These are phyloP conservation scores for Montipora capricornis DNA, from an alignment of 64 coral and sea anemone species.

Conservation along the genomic window DNA sequence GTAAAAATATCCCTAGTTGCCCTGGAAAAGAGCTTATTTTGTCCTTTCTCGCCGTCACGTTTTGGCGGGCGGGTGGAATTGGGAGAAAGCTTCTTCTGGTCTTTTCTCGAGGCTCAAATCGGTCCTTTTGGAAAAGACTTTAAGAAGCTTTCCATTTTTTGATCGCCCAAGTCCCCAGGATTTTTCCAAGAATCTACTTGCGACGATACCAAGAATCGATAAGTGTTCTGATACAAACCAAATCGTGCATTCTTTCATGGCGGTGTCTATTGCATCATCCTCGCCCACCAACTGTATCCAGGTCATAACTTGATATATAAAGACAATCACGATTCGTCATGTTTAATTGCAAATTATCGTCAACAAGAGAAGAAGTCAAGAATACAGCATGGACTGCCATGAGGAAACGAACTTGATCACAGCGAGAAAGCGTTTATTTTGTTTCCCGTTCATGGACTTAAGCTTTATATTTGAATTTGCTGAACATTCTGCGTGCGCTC, in stretches of 20 bases:
- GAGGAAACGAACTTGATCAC: background rate
- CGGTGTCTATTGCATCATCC: conserved; percentile 43
- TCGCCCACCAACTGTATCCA: background rate
- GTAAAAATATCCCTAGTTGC: too few relatives aligned
- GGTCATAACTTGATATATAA: conserved; percentile 17
- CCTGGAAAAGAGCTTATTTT: too few relatives aligned
- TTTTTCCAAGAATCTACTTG: background rate
- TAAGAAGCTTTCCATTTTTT: conserved; percentile 37
- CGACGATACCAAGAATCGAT: background rate
- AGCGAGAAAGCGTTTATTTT: background rate
- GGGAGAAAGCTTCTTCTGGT: conserved; percentile 50
- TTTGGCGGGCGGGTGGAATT: conserved; percentile 25
- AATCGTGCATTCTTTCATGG: conserved; percentile 12
- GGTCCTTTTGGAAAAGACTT: conserved; percentile 21
- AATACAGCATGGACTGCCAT: conserved; percentile 21
- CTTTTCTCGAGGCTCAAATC: conserved; percentile 3
- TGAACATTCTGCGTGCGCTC: background rate
- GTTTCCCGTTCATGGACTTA: background rate
- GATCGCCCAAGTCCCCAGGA: background rate
- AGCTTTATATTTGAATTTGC: background rate
- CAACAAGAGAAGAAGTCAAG: conserved; percentile 10
- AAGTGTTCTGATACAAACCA: conserved; percentile 6
- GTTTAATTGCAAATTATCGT: conserved; percentile 10
- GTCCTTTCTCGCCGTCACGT: background rate
- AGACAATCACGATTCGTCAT: conserved; percentile 33